Evolutionary conservation across 2,797 vertebrate genomes (phyloP).

Genomic region (Siniperca undulata): DNA sequence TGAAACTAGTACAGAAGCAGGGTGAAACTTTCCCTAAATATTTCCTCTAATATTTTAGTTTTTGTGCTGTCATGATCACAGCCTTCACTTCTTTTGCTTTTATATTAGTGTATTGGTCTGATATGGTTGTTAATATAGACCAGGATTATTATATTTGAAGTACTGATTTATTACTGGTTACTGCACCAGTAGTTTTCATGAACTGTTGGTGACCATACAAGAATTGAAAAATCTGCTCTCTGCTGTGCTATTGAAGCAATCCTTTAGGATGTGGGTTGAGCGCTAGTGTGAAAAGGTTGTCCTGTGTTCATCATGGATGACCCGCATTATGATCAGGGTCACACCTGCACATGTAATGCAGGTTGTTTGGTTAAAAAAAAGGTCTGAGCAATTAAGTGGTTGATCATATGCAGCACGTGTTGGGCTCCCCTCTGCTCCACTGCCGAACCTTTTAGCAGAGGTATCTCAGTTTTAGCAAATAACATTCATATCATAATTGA

Average conservation of each 20-base stretch:
- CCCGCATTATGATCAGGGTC: constrained; percentile 7
- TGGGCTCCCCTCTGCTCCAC: neutral
- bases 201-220: neutral
- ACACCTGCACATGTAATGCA: neutral
- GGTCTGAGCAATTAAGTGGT: neutral
- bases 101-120: neutral
- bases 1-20: neutral
- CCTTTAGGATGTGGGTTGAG: neutral
- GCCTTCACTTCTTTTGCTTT: neutral
- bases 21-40: neutral
- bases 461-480: neutral
- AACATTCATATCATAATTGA: neutral
- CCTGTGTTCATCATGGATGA: neutral
- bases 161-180: neutral
- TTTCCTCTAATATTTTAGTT: neutral
- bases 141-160: neutral
- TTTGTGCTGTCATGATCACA: neutral
- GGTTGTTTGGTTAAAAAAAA: neutral
- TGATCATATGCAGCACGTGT: neutral
- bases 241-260: neutral
- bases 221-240: neutral
- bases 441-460: neutral
- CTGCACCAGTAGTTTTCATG: neutral
- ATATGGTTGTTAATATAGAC: neutral
- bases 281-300: neutral